phyloP scores from a whole-genome alignment of 2,888 invertebrate species.

The Volucella zonaria region DNA sequence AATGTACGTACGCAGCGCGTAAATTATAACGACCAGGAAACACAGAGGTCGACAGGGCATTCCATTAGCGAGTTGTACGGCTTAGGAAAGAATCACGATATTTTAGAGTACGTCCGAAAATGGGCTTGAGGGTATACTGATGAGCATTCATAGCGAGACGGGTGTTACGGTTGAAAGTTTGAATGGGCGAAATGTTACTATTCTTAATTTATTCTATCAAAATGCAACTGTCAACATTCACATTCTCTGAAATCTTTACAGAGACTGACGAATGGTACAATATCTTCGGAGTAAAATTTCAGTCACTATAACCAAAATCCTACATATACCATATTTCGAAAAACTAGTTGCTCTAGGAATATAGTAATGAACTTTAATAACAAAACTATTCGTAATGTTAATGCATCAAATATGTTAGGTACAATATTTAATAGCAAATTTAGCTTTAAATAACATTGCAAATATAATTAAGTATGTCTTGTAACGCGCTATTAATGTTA shows the following conservation, averaged over 20 bases:
- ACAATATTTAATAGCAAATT: background rate
- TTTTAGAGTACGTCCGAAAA: no score
- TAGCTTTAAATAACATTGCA: constrained; percentile 13
- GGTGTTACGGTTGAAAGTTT: no score
- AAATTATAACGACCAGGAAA: no score
- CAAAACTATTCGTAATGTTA: no score
- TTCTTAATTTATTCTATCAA: constrained; percentile 15
- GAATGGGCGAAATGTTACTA: no score
- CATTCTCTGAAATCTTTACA: background rate
- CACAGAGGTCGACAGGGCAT: no score
- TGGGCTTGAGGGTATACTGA: no score
- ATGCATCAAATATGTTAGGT: background rate
- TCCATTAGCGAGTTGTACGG: no score
- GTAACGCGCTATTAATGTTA: background rate
- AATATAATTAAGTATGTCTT: no score
- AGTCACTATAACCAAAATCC: background rate
- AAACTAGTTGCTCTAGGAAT: background rate
- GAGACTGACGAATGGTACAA: constrained; percentile 11
- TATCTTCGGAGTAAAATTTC: constrained; percentile 1
- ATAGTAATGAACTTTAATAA: background rate
- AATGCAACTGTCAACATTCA: constrained; percentile 9
- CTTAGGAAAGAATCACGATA: no score
- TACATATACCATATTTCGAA: constrained; percentile 2
- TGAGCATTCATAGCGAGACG: no score
- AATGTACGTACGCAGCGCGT: no score